These are phyloP conservation scores for Epinotia demarniana DNA, from an alignment of 2,888 invertebrate genomes.

Conservation along the genomic window DNA sequence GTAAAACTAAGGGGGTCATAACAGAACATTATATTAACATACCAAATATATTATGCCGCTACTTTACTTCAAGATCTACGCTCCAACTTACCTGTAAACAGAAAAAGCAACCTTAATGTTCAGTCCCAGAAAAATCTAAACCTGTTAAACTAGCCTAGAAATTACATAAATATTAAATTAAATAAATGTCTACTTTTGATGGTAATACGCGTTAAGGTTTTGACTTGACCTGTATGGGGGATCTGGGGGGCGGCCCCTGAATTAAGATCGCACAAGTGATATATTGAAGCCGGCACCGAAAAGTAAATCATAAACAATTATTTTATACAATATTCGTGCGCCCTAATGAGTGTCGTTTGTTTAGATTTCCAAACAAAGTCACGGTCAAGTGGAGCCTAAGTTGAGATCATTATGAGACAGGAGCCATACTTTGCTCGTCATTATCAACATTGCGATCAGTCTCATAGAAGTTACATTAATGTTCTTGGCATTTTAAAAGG, in stretches of 20 bases:
- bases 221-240: slow-evolving; percentile 51
- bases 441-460: no score
- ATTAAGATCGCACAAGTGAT: slow-evolving; percentile 72
- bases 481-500: no score
- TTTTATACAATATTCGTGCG: slow-evolving; percentile 63
- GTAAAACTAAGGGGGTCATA: no score
- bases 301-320: slow-evolving; percentile 74
- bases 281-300: slow-evolving; percentile 68
- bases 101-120: not conserved
- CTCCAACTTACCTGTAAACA: slow-evolving; percentile 28
- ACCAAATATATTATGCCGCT: not conserved
- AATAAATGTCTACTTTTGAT: no score
- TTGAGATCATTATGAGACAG: no score
- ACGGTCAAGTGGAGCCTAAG: no score
- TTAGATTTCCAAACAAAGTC: slow-evolving; percentile 30
- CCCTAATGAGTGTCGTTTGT: slow-evolving; percentile 56
- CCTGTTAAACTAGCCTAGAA: no score
- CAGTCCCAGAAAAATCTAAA: not conserved
- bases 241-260: slow-evolving; percentile 60
- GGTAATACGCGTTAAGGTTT: slow-evolving; percentile 44
- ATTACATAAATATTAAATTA: no score
- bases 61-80: not conserved
- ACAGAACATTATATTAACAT: no score
- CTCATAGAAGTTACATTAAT: no score
- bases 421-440: no score